Percentiles rank a stretch among this genome's conserved stretches.
These are phyloP conservation scores for Chrysomallon squamiferum DNA, from an alignment of 1,140 invertebrate species.

Conservation along the genomic window DNA sequence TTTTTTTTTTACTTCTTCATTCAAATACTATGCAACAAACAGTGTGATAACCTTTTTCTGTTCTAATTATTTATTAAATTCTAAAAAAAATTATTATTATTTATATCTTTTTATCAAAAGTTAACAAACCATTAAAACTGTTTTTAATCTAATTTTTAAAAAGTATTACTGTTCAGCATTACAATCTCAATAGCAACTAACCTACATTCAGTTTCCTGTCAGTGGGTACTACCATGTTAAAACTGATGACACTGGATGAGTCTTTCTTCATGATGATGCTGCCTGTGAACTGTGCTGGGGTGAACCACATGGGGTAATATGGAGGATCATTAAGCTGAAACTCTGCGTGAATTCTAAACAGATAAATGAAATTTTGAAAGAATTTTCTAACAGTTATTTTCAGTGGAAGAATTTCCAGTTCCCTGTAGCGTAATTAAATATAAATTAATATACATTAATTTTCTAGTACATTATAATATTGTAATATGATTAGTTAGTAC, in stretches of 20 bases:
- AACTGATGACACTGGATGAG: constrained; percentile 46
- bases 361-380: constrained; percentile 5
- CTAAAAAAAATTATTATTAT: no score
- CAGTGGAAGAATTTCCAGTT: background rate
- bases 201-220: constrained; percentile 60
- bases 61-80: no score
- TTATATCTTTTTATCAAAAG: no score
- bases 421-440: background rate
- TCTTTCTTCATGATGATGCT: constrained; percentile 50
- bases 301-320: constrained; percentile 64
- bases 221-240: constrained; percentile 57
- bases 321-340: constrained; percentile 64
- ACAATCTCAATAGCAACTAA: no score
- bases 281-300: constrained; percentile 62
- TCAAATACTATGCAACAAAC: no score
- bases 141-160: no score
- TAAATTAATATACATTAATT: background rate
- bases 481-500: no score
- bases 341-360: constrained; percentile 63
- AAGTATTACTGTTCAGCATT: no score
- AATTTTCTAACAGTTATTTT: background rate
- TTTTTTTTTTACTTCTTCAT: no score
- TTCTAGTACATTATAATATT: background rate
- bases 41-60: no score
- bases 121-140: no score